Percentiles rank a stretch among this genome's conserved stretches.
These are phyloP conservation scores for Eubasilissa regina DNA, from an alignment of 1,140 invertebrate species.

Conservation along the genomic window DNA sequence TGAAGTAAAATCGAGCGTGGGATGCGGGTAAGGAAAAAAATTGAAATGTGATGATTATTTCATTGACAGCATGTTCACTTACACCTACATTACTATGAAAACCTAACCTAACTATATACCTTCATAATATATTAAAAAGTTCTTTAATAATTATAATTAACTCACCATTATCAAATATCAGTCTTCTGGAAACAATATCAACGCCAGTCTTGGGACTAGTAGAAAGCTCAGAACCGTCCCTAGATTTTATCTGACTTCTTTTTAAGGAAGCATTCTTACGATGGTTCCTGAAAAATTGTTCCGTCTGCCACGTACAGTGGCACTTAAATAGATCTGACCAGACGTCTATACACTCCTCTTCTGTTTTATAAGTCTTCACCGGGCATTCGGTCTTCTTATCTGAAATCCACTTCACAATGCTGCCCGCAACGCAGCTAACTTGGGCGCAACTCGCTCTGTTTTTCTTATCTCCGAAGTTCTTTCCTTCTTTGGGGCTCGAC, in stretches of 20 bases:
- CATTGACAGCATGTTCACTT: no score
- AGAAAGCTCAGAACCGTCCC: constrained; percentile 60
- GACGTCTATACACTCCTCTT: constrained; percentile 71
- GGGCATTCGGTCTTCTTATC: constrained; percentile 58
- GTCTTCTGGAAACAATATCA: constrained; percentile 53
- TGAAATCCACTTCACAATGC: constrained; percentile 67
- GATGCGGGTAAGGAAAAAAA: no score
- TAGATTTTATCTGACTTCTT: constrained; percentile 63
- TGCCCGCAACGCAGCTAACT: constrained; percentile 68
- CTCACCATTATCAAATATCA: constrained; percentile 50
- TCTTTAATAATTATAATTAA: no score
- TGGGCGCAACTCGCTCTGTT: constrained; percentile 64
- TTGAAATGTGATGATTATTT: no score
- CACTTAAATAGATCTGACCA: constrained; percentile 69
- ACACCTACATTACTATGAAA: no score
- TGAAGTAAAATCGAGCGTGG: no score
- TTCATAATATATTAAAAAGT: no score
- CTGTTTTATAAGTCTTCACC: constrained; percentile 68
- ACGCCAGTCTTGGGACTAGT: constrained; percentile 65
- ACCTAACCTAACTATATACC: no score
- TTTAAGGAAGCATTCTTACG: constrained; percentile 69
- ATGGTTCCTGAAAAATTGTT: constrained; percentile 66
- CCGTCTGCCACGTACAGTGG: constrained; percentile 68
- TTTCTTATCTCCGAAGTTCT: constrained; percentile 58
- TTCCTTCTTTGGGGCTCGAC: constrained; percentile 44